phyloP scores from a whole-genome alignment of 2,888 invertebrate genomes.

The Aethes cnicana region DNA sequence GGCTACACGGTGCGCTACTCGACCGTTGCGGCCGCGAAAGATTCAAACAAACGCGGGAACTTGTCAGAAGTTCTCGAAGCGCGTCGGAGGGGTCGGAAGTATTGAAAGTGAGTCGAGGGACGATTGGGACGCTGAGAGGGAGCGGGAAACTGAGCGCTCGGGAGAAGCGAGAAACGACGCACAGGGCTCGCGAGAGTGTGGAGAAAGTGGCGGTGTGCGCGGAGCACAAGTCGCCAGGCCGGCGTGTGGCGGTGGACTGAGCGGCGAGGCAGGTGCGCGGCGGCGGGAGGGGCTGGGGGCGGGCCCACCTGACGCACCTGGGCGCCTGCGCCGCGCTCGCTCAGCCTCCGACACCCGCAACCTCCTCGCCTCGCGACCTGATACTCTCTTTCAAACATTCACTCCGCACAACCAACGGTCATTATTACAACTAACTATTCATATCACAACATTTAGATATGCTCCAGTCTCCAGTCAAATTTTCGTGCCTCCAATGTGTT shows the following conservation, averaged over 20 bases:
- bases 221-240: slow-evolving; percentile 76
- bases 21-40: slow-evolving; percentile 39
- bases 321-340: slow-evolving; percentile 76
- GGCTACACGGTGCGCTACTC: slow-evolving; percentile 18
- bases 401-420: slow-evolving; percentile 36
- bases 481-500: slow-evolving; percentile 1
- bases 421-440: slow-evolving; percentile 43
- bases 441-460: slow-evolving; percentile 27
- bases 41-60: slow-evolving; percentile 55
- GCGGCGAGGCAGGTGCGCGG: slow-evolving; percentile 74
- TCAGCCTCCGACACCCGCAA: slow-evolving; percentile 63
- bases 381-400: slow-evolving; percentile 40
- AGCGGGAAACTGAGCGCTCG: slow-evolving; percentile 74
- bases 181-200: slow-evolving; percentile 78
- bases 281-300: slow-evolving; percentile 71
- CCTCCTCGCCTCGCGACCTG: slow-evolving; percentile 34
- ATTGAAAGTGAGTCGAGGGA: slow-evolving; percentile 51
- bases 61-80: slow-evolving; percentile 54
- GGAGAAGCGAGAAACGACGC: slow-evolving; percentile 77
- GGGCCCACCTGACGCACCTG: slow-evolving; percentile 81
- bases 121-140: slow-evolving; percentile 60
- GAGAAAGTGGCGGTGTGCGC: slow-evolving; percentile 79
- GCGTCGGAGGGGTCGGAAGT: slow-evolving; percentile 52
- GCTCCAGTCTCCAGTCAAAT: too few relatives aligned
- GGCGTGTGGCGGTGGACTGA: slow-evolving; percentile 69